Base-by-base conservation (phyloP, 2,113 vertebrate genomes). In the Apteryx mantelli region DNA sequence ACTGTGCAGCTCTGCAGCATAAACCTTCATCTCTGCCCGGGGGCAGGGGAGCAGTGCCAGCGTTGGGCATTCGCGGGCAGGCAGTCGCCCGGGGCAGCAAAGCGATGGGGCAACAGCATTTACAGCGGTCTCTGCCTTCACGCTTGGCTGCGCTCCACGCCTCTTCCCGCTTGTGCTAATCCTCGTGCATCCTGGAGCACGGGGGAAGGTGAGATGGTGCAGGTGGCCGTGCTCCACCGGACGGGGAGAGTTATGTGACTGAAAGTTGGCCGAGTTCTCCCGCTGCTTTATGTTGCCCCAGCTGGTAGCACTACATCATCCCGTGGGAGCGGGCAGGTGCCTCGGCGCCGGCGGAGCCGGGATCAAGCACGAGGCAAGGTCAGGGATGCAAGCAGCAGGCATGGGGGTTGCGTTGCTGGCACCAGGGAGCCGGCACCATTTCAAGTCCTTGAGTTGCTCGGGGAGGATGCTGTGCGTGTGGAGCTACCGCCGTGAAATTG, bases 231-330 rank as follows among this genome's bases (percentile, higher is more conserved):
- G 3, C 30, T 93, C 66, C 53, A 63, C 9, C 3, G 82, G 58
- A 80, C 79, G 22, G 58, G 79, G 70, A 88, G 93, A 91, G 75
- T 22, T 88, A 88, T 80, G 78, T 63, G 93, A 21, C 93, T 73
- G 89, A 79, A 93, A 89, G 66, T 5, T 58, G 95, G 93, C 95
- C 0, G 17, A 82, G 81, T 20, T 89, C 80, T 8, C 17, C 52
- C 1, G 0, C 48, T 65, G 87, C 79, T 79, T 88, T 85, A 30
- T 3, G 3, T 74, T n/a, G 16, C 87, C 94, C 71, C 95, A 91
- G 93, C 93, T 88, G 96, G 94, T 79, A 42, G 53, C 93, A 91
- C 78, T 94, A 34, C 87, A 77, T 96, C 95, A 91, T 91, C 75
- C 85, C 93, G 0, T 9, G 56, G 87, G 42, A 82, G 81, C 1